Evolutionary conservation across 2,113 vertebrate species (phyloP), one percentile per base, ranked within the genome.

Genomic region (Capreolus pygargus): DNA sequence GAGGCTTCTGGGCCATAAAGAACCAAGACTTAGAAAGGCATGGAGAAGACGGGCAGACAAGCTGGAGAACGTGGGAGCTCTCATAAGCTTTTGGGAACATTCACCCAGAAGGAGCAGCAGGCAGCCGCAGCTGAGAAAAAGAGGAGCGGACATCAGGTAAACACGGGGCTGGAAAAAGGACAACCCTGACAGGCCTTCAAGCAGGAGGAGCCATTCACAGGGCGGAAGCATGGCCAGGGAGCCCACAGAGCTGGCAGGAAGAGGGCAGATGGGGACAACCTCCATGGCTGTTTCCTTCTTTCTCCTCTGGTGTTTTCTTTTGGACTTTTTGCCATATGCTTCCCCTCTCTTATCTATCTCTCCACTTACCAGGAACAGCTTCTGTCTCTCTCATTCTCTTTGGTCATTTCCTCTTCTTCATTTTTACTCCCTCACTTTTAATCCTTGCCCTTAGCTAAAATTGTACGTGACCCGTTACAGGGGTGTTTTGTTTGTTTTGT

Each of bases 401-500:
- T n/a, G 30, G 14, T 96, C n/a, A 64, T 84, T 67, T 79, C n/a
- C 47, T 67, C 47, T 28, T 76, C 47, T 60, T 86, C 45, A 36
- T n/a, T 88, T 89, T 64, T 28, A 93, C 84, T 78, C 50, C 54
- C 64, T 95, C 17, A 21, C 11, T 74, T 82, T 64, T 45, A 60
- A 5, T 45, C 17, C 50, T 39, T 55, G 39, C 19, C 43, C 28
- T 57, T 30, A 61, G 28, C 30, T 52, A 81, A 86, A 76, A 82
- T 50, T 16, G 0, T 33, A 33, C 23, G 19, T 7, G 36, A 87
- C 25, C 9, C 12, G 19, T 21, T 57, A 45, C 21, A 78, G 4
- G 30, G 13, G 3, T 21, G 16, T 30, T 50, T n/a, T 10, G 15
- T 2, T 36, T 76, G 19, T 50, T 92, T 19, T 67, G 47, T 94